A percentile compares a stretch with the other conserved stretches of the same genome.
Conservation (phyloP, 2,888 invertebrate genomes). For the Chorisops tibialis region DNA sequence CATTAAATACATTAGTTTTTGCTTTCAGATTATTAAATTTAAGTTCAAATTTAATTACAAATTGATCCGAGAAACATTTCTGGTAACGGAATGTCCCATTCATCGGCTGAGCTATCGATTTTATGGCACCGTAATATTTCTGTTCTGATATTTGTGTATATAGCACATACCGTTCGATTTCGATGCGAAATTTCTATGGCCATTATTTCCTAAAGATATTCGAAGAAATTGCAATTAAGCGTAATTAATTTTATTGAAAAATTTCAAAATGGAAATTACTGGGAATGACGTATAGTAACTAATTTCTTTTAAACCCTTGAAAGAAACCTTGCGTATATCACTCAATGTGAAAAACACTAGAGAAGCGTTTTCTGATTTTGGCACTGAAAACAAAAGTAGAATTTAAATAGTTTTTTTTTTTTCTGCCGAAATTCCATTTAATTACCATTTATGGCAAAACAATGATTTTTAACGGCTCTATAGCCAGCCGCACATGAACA, state of each 20-base stretch:
- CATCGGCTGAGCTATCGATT: slow-evolving; percentile 61
- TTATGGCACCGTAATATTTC: slow-evolving; percentile 64
- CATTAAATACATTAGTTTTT: neutral
- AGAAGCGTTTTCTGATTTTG: slow-evolving; percentile 60
- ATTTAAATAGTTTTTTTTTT: neutral
- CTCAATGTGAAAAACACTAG: slow-evolving; percentile 66
- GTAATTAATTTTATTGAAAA: neutral
- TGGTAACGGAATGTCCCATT: slow-evolving; percentile 60
- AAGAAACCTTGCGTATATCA: slow-evolving; percentile 61
- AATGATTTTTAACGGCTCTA: slow-evolving; percentile 57
- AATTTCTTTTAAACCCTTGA: slow-evolving; percentile 53
- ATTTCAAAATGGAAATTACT: neutral
- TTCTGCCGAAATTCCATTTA: no score
- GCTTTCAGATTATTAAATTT: neutral
- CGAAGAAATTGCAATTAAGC: neutral
- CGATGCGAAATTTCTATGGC: slow-evolving; percentile 66
- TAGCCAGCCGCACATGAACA: slow-evolving; percentile 77
- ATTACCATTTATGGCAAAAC: slow-evolving; percentile 70
- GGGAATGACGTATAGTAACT: neutral
- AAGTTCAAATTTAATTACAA: slow-evolving; percentile 41
- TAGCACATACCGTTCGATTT: slow-evolving; percentile 68
- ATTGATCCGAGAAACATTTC: slow-evolving; percentile 58
- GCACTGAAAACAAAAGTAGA: slow-evolving; percentile 56
- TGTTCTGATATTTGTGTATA: slow-evolving; percentile 58
- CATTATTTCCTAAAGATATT: slow-evolving; percentile 40